Percentiles rank a stretch among this genome's conserved stretches.
Evolutionary conservation across 2,797 vertebrate genomes (phyloP).

Genomic region (Peromyscus nudipes): DNA sequence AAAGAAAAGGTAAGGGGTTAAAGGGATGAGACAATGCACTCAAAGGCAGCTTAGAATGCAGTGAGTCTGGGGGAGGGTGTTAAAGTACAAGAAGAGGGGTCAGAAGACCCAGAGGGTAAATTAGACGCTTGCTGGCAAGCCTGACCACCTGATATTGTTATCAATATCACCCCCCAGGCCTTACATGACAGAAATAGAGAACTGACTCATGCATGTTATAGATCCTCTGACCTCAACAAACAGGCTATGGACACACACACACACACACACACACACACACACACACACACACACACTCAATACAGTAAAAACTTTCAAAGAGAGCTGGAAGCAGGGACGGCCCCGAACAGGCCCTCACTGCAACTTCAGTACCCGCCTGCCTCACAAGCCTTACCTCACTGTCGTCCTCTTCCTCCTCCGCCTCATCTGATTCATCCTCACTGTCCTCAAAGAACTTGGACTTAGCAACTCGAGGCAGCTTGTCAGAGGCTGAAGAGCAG

Average conservation of each 20-base stretch:
- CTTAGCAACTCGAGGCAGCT: slow-evolving; percentile 92
- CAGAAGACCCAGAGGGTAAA: not conserved
- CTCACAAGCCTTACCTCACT: slow-evolving; percentile 89
- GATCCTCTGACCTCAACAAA: not conserved
- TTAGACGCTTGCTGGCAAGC: not conserved
- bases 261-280: no score
- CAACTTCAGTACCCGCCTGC: slow-evolving; percentile 77
- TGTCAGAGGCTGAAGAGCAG: slow-evolving; percentile 95
- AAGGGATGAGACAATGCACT: slow-evolving; percentile 49
- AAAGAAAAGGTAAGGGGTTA: slow-evolving; percentile 63
- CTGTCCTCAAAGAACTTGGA: slow-evolving; percentile 99
- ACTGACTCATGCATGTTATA: not conserved
- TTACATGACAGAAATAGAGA: not conserved
- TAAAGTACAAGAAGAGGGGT: slow-evolving; percentile 40
- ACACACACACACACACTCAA: no score
- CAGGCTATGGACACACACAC: not conserved
- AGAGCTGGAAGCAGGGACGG: slow-evolving; percentile 41
- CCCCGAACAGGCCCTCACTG: slow-evolving; percentile 67
- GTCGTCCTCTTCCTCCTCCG: slow-evolving; percentile 94
- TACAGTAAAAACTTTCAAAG: not conserved
- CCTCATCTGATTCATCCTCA: slow-evolving; percentile 96
- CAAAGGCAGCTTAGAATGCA: slow-evolving; percentile 52
- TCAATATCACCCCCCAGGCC: not conserved
- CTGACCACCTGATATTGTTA: not conserved
- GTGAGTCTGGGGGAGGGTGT: not conserved